Evolutionary conservation across 2,797 vertebrate genomes (phyloP), one percentile per base, ranked within the genome.

Genomic region (Apodemus agrarius): DNA sequence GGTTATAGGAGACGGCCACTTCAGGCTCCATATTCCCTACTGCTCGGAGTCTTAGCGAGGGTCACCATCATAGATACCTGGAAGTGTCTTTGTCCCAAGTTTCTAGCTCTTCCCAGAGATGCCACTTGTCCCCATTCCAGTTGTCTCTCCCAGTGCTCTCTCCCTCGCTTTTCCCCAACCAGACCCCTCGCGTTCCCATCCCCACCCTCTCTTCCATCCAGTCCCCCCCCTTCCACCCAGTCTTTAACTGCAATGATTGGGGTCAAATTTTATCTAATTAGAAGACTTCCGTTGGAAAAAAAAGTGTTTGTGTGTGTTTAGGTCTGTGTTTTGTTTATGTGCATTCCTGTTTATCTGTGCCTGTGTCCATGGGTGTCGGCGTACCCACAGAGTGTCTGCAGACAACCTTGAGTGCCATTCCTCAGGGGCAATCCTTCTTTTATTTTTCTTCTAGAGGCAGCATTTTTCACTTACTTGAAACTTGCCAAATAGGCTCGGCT

Each of bases 201-300:
- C 4, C 40, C 13, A 76, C 12, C 40, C 40, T 6, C 40, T 76
- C 74, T 46, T 40, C 12, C 5, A 76, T 29, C 40, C 40, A 76
- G 74, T 76, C 5, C 24, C 40, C 43, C 29, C 24, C 74, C 40
- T 46, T 80, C 21, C 5, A 21, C 29, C 12, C 37, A 67, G 17
- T n/a, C 67, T 76, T 61, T 75, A 31, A 92, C 31, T 17, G 19
- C 22, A 17, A 16, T 75, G 52, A 16, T 7, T 69, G 59, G 88
- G 43, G 24, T 76, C 9, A 61, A 84, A 87, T 95, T 74, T 91
- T 90, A 17, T 92, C 46, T 40, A 89, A 54, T 83, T 76, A 88
- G 29, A 96, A 92, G 54, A 84, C 84, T 74, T 57, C 65, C 2
- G 2, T 49, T 46, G 61, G 52, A 13, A 86, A 54, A 37, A 69